Evolutionary conservation across 2,797 vertebrate species (phyloP), one percentile per base, ranked within the genome.

Genomic region (Myioborus miniatus): DNA sequence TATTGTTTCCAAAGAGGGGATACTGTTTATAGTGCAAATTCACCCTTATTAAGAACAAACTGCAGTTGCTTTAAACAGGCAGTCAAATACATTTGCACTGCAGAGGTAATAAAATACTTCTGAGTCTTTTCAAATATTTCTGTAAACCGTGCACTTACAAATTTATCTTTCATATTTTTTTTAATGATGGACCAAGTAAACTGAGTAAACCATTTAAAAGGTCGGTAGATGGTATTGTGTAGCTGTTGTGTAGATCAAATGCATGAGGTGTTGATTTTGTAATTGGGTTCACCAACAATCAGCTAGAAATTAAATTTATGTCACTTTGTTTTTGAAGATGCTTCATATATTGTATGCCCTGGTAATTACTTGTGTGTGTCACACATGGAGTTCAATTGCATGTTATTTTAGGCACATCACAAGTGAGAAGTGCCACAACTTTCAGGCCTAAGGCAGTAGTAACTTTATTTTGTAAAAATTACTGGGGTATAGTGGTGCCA

Each of bases 1-100:
- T 87, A 96, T 96, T 97, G 93, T 96, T 96, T 92, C 74, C 65
- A 70, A 87, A 91, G 80, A 78, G 70, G n/a, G 37, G 50, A 89
- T 94, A 80, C 77, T 85, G 94, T 96, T 95, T 90, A 79, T 86
- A 94, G 94, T 87, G 78, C 75, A 93, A 76, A 72, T 83, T 89
- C 53, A 19, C 47, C 65, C 85, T 92, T 93, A 87, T 71, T 91
- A 95, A 75, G 89, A 52, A 27, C 46, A 83, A 94, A 63, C 67
- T 87, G 67, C 56, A 34, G 67, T 80, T 95, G 53, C 74, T 96
- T 93, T 94, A 85, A 91, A 80, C 75, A 49, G 39, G 27, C n/a
- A 36, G 72, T 72, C 52, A 70, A 92, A 83, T 77, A 30, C 55
- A 83, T 96, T 96, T 93, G 47, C 85, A 19, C 65, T 69, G 85